phyloP scores from a whole-genome alignment of 2,113 vertebrate species.

The Lutjanus erythropterus region DNA sequence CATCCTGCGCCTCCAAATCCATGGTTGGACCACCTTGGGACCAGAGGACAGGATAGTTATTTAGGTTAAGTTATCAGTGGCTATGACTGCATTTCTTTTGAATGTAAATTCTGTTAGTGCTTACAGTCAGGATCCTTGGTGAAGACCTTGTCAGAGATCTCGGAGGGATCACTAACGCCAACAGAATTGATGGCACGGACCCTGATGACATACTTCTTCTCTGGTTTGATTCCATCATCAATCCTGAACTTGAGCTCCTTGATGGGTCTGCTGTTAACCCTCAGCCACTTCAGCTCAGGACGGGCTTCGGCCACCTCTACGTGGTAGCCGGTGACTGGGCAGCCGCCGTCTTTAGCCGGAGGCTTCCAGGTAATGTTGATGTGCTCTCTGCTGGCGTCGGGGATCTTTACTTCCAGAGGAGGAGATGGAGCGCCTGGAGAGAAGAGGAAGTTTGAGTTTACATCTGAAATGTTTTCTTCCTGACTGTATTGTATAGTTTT shows the following conservation, averaged over 20 bases:
- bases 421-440: constrained; percentile 92
- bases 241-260: constrained; percentile 95
- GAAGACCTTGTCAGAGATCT: constrained; percentile 93
- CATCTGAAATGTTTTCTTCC: background rate
- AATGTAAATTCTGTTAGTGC: constrained; percentile 54
- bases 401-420: constrained; percentile 91
- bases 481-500: background rate
- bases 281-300: constrained; percentile 96
- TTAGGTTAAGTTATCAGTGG: background rate
- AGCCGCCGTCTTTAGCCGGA: constrained; percentile 94
- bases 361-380: constrained; percentile 95
- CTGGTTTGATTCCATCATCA: constrained; percentile 94
- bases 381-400: constrained; percentile 93
- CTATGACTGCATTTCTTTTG: background rate
- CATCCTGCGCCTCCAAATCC: constrained; percentile 90
- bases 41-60: background rate
- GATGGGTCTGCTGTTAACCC: constrained; percentile 94
- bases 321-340: constrained; percentile 94
- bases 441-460: background rate
- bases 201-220: constrained; percentile 95
- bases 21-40: constrained; percentile 91
- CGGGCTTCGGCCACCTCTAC: constrained; percentile 95
- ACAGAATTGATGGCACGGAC: constrained; percentile 95
- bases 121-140: constrained; percentile 98
- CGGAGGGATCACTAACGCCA: constrained; percentile 95